Conservation (phyloP, 2,113 vertebrate species). For the Erythrocebus patas region DNA sequence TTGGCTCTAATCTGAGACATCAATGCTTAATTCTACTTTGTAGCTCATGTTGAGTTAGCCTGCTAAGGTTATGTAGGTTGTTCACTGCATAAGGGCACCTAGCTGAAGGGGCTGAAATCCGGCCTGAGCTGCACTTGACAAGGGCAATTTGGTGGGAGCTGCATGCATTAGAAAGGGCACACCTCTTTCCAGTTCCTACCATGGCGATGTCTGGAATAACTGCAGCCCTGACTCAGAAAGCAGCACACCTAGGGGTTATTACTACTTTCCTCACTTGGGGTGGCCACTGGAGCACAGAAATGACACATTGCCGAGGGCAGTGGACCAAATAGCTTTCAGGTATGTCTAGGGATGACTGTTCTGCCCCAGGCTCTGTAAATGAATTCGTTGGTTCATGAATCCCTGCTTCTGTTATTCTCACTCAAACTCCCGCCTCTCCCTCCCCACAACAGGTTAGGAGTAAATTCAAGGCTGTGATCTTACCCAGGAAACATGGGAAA, state of each 20-base stretch:
- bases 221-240: background rate
- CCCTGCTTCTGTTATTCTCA: background rate
- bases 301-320: background rate
- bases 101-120: background rate
- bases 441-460: background rate
- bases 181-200: background rate
- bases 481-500: background rate
- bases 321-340: background rate
- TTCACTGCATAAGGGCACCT: background rate
- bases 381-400: background rate
- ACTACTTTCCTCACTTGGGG: background rate
- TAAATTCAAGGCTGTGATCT: background rate
- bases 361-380: background rate
- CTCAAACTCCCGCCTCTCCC: background rate
- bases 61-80: background rate
- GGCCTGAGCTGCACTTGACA: background rate
- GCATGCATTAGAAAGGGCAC: background rate
- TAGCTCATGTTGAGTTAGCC: background rate
- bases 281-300: background rate
- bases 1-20: background rate
- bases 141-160: background rate
- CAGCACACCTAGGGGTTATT: background rate
- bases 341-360: background rate
- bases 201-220: fast-evolving
- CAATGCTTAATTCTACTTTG: background rate